Evolutionary conservation across 2,888 invertebrate genomes (phyloP), one percentile per base, ranked within the genome.

Genomic region (Catocala fraxini): DNA sequence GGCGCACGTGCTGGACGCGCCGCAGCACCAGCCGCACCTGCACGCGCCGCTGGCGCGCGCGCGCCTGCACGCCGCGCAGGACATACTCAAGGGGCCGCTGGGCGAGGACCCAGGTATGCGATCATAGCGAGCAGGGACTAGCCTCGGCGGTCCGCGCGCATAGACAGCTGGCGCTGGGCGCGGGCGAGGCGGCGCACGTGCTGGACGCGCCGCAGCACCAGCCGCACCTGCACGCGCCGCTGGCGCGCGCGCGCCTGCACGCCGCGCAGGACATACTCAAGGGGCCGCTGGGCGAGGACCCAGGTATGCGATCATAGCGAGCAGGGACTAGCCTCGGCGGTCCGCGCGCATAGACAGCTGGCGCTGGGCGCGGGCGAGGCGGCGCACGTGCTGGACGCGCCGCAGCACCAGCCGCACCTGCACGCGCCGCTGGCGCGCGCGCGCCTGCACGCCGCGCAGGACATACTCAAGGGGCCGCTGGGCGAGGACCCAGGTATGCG

Each of bases 51-150:
- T 98, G 4, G 96, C 97, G 5, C 96, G 97, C 71, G 98, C 98
- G 0, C 97, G 98, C 80, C 94, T 99, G 6, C 95, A 96, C 1
- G 97, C 98, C 0, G 97, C 98, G 4, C 97, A 97, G 82, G 97
- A 98, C 84, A 95, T 98, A 51, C 77, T 94, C 25, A 82, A 84
- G 25, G 93, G 93, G 0, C 93, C 93, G 0, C 73, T 93, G 1
- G 92, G 89, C 0, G 85, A 89, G 35, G 91, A 93, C 10, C 92
- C 93, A 0, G 93, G 93, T 92, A 63, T 39, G 6, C 35, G 9
- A 6, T 6, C 9, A 39, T 6, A 9, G 35, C 35, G 9, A 6
- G 7, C 9, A 39, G 35, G 35, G 11, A 48, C 11, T 34, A 4
- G 3, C 25, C 25, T 25, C 25, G 25, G 25, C 25, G 25, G 25